Base-by-base conservation (phyloP, 2,888 invertebrate genomes). In the Scaptomyza polygonia region DNA sequence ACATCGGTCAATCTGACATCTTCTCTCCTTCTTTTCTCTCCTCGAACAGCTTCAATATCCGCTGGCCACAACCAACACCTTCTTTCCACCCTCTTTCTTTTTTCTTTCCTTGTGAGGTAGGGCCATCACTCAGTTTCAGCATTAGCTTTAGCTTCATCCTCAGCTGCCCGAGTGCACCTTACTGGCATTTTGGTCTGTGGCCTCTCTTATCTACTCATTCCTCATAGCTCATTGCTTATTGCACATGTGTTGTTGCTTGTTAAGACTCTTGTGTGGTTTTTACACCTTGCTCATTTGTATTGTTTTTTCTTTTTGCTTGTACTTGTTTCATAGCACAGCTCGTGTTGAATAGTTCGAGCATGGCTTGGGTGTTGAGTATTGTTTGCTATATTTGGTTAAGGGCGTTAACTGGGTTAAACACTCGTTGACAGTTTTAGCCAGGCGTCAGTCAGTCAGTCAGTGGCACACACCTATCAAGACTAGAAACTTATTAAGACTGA, bases 361-460 rank as follows among this genome's bases (percentile, higher is more conserved):
- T 54, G 49, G 54, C 59, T 21, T 30, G 12, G 48, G 36, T 18
- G 29, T 16, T 67, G 48, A 21, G 49, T 36, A 44, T 56, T 18
- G 54, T 18, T 18, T 18, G 56, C 25, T 47, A 67, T 67, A 66
- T 73, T 72, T 64, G 71, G 68, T 47, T 72, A 74, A 86, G 83
- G 86, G 83, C 86, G 81, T 77, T 79, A 84, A 84, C 86, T 86
- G 82, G 83, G 83, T 83, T 86, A 83, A 86, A 80, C 69, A 72
- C 79, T 77, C 71, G 81, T 84, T 86, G 84, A 84, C 83, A 86
- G 81, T 84, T 81, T 77, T 75, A 81, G 72, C 70, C 67, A 74
- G 72, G 75, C 67, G 68, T 63, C 8, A 34, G 34, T 34, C 34
- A 83, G 68, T 79, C 84, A 79, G 86, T 77, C 86, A 86, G 80